Conservation (phyloP, 2,797 vertebrate species). For the Streptopelia turtur region DNA sequence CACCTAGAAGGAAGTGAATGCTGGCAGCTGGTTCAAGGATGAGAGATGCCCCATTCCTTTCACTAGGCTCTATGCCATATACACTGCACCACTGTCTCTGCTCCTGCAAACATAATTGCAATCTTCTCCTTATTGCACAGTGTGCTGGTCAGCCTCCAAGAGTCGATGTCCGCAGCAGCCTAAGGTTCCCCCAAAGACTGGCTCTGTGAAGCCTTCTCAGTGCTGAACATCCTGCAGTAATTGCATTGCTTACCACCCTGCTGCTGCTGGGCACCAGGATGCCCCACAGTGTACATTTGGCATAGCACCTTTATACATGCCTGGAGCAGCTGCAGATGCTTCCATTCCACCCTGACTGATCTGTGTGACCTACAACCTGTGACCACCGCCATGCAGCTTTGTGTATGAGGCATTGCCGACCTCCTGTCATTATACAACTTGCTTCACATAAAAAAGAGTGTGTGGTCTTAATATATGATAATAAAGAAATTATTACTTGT, state of each 20-base stretch:
- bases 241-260: fast-evolving
- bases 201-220: background rate
- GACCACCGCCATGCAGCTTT: background rate
- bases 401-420: background rate
- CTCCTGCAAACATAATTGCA: background rate
- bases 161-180: background rate
- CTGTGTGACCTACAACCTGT: background rate
- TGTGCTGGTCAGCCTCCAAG: background rate
- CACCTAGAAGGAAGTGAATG: background rate
- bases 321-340: background rate
- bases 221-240: background rate
- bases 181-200: background rate
- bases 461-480: background rate
- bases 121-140: background rate
- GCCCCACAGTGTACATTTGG: no score
- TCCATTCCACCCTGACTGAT: background rate
- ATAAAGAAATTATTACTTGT: background rate
- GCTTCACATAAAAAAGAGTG: background rate
- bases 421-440: background rate
- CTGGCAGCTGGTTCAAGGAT: fast-evolving
- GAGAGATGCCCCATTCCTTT: background rate
- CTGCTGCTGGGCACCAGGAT: background rate
- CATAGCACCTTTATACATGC: background rate
- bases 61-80: background rate
- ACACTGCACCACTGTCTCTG: background rate